phyloP scores from a whole-genome alignment of 2,113 vertebrate genomes.

The Cyprinus carpio region DNA sequence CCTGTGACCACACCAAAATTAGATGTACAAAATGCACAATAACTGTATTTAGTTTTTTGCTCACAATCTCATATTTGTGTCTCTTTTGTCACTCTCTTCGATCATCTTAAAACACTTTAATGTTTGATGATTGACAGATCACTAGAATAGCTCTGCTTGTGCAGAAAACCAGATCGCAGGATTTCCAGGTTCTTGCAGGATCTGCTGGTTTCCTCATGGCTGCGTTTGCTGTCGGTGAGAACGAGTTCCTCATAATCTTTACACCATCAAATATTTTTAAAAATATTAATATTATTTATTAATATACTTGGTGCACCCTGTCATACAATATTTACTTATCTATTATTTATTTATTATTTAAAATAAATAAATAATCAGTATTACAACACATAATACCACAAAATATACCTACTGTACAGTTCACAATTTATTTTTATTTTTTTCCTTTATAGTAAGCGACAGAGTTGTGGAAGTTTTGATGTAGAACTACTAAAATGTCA shows the following conservation, averaged over 20 bases:
- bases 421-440: too few species aligned
- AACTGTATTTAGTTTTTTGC: too few species aligned
- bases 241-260: background rate
- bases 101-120: background rate
- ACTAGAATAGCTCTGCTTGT: conserved; percentile 84
- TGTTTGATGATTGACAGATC: conserved; percentile 73
- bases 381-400: background rate
- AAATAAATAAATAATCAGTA: background rate
- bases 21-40: too few species aligned
- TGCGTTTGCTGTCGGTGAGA: conserved; percentile 86
- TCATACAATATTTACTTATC: background rate
- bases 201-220: conserved; percentile 90
- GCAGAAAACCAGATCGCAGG: conserved; percentile 81
- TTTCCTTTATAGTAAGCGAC: background rate
- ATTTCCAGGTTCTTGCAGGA: conserved; percentile 92
- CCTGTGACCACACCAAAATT: too few species aligned
- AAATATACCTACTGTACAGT: background rate
- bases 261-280: background rate
- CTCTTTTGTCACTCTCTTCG: background rate
- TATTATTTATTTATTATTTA: background rate
- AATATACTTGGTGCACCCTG: background rate
- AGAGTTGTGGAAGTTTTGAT: background rate
- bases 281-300: too few species aligned
- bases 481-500: background rate
- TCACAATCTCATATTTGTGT: too few species aligned